A percentile compares a stretch with the other conserved stretches of the same genome.
Conservation (phyloP, 2,888 invertebrate species). For the Sthenelais limicola region DNA sequence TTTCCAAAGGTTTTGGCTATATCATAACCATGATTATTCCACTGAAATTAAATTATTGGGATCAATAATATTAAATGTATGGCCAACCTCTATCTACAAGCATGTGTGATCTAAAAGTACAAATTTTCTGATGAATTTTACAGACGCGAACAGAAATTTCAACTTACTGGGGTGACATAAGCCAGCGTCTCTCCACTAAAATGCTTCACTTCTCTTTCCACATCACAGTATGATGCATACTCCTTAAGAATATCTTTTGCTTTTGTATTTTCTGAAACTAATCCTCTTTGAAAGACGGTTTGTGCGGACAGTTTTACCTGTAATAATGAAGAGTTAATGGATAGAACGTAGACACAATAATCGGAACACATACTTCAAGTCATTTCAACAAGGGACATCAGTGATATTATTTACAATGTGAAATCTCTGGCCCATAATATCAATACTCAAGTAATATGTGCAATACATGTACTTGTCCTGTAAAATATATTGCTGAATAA, state of each 20-base stretch:
- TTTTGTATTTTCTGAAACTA: slow-evolving; percentile 80
- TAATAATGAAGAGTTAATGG: too few relatives aligned
- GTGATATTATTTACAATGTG: too few relatives aligned
- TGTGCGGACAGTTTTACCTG: slow-evolving; percentile 39
- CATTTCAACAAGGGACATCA: too few relatives aligned
- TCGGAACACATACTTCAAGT: too few relatives aligned
- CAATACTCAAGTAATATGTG: too few relatives aligned
- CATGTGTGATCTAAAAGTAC: not conserved
- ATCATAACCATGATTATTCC: slow-evolving; percentile 96
- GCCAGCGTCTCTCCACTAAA: slow-evolving; percentile 86
- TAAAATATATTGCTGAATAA: too few relatives aligned
- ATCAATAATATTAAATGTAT: too few relatives aligned
- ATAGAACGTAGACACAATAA: too few relatives aligned
- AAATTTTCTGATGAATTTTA: not conserved
- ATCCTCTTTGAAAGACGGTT: slow-evolving; percentile 46
- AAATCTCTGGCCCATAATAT: too few relatives aligned
- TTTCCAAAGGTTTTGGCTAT: slow-evolving; percentile 88
- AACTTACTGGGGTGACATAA: slow-evolving; percentile 90
- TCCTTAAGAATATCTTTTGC: slow-evolving; percentile 84
- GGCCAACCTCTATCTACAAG: too few relatives aligned
- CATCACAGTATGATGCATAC: slow-evolving; percentile 82
- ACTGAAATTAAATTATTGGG: slow-evolving; percentile 76
- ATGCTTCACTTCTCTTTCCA: slow-evolving; percentile 77
- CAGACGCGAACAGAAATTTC: too few relatives aligned
- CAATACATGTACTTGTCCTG: too few relatives aligned